A percentile compares a stretch with the other conserved stretches of the same genome.
phyloP scores from a whole-genome alignment of 2,113 vertebrate genomes.

The Pomatorhinus ruficollis region DNA sequence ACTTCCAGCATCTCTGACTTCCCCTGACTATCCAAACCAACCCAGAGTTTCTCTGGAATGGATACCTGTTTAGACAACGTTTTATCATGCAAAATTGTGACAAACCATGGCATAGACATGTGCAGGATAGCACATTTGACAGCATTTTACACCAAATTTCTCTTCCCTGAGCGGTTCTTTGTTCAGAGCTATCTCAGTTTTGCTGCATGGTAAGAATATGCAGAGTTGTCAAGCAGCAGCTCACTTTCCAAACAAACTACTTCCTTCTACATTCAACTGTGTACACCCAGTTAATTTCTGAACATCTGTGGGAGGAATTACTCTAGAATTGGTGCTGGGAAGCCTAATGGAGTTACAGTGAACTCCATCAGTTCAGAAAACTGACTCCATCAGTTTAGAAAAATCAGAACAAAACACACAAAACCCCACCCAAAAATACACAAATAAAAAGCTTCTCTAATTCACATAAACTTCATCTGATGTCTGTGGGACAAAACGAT shows the following conservation, averaged over 20 bases:
- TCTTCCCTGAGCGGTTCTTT: neutral
- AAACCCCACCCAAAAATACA: neutral
- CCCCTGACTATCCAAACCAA: neutral
- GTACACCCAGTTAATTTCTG: neutral
- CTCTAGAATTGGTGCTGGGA: neutral
- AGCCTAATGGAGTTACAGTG: neutral
- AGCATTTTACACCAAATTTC: neutral
- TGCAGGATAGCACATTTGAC: neutral
- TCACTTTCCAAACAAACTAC: neutral
- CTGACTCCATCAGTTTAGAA: neutral
- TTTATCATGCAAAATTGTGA: neutral
- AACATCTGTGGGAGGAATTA: neutral
- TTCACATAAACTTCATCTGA: slow-evolving; percentile 17
- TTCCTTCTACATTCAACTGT: neutral
- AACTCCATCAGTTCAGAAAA: neutral
- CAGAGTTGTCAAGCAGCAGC: neutral
- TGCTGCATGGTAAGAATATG: neutral
- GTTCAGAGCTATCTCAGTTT: neutral
- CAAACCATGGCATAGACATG: neutral
- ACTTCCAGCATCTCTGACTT: neutral
- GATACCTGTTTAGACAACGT: neutral
- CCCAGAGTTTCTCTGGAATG: neutral
- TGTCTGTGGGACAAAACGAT: slow-evolving; percentile 2
- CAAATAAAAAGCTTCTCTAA: neutral
- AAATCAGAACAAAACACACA: neutral